Evolutionary conservation across 64 coral and sea anemone genomes (phyloP).

Genomic region (Porites lutea): DNA sequence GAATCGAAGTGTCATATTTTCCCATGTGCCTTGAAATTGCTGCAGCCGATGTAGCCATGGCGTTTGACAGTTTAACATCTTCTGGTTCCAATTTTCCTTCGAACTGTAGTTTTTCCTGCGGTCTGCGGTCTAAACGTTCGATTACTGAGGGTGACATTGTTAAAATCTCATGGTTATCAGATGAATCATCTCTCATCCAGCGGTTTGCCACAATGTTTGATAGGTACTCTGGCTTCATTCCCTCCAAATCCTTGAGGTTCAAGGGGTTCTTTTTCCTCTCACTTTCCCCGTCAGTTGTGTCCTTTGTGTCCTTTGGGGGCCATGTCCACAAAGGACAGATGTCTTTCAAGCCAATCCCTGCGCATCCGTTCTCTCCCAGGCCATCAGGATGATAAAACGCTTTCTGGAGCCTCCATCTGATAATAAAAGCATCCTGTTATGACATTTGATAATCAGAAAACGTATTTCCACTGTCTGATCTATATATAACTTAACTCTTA

Average conservation of each 20-base stretch:
- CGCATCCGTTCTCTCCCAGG: slow-evolving; percentile 27
- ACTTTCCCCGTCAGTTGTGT: background rate
- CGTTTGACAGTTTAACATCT: slow-evolving; percentile 74
- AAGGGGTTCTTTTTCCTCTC: slow-evolving; percentile 4
- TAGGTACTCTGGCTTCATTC: slow-evolving; percentile 70
- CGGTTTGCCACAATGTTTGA: slow-evolving; percentile 62
- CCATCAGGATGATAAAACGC: slow-evolving; percentile 68
- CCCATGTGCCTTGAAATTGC: slow-evolving; percentile 71
- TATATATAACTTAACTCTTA: no score
- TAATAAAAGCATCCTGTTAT: background rate
- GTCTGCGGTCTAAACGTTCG: slow-evolving; percentile 51
- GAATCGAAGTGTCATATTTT: slow-evolving; percentile 2
- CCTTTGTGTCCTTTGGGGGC: background rate
- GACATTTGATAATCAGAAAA: background rate
- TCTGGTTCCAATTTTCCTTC: slow-evolving; percentile 32
- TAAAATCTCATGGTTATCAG: slow-evolving; percentile 39
- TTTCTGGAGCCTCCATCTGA: slow-evolving; percentile 71
- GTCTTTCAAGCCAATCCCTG: slow-evolving; percentile 8
- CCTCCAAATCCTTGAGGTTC: slow-evolving; percentile 52
- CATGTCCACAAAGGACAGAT: slow-evolving; percentile 54
- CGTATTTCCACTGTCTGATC: background rate
- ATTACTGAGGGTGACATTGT: slow-evolving; percentile 55
- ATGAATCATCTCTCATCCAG: slow-evolving; percentile 20
- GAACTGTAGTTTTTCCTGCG: background rate
- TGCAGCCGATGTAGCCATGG: slow-evolving; percentile 85